phyloP scores from a whole-genome alignment of 92 coral and sea anemone species.

The Epizoanthus fatuus region DNA sequence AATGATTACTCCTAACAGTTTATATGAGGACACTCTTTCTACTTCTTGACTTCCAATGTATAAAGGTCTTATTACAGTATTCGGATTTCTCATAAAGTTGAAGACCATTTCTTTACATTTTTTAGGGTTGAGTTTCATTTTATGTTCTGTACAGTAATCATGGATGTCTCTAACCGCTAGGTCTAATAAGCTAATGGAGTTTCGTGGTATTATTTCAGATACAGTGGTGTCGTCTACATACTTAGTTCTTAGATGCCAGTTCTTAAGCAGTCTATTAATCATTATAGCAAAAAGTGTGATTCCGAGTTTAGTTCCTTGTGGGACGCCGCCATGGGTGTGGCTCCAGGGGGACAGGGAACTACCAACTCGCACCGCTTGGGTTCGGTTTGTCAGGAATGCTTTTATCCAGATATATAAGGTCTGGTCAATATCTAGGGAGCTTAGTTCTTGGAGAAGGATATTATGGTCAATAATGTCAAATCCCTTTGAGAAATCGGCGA shows the following conservation, averaged over 20 bases:
- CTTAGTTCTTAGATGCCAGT: slow-evolving; percentile 34
- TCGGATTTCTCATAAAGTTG: too few relatives aligned
- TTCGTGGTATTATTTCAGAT: slow-evolving; percentile 28
- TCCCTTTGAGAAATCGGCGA: slow-evolving; percentile 31
- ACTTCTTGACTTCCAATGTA: slow-evolving; percentile 26
- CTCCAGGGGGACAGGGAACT: slow-evolving; percentile 35
- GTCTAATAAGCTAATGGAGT: slow-evolving; percentile 44
- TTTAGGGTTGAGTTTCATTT: slow-evolving; percentile 44
- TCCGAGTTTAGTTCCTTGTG: slow-evolving; percentile 40
- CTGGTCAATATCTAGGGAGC: slow-evolving; percentile 26
- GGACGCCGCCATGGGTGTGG: slow-evolving; percentile 37
- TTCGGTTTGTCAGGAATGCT: slow-evolving; percentile 41
- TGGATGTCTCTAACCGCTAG: slow-evolving; percentile 45
- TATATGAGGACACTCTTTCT: slow-evolving; percentile 49
- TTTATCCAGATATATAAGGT: slow-evolving; percentile 16
- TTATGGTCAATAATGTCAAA: slow-evolving; percentile 38
- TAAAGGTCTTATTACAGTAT: slow-evolving; percentile 5
- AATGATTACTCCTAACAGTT: slow-evolving; percentile 42
- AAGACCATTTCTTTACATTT: too few relatives aligned
- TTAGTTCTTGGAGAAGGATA: slow-evolving; percentile 23
- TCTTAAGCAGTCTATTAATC: slow-evolving; percentile 29
- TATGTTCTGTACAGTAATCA: slow-evolving; percentile 41
- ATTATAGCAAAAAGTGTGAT: slow-evolving; percentile 31
- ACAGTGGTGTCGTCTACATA: slow-evolving; percentile 44
- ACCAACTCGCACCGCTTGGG: slow-evolving; percentile 31